Evolutionary conservation across 2,797 vertebrate genomes (phyloP).

Genomic region (Rhinichthys osculus): DNA sequence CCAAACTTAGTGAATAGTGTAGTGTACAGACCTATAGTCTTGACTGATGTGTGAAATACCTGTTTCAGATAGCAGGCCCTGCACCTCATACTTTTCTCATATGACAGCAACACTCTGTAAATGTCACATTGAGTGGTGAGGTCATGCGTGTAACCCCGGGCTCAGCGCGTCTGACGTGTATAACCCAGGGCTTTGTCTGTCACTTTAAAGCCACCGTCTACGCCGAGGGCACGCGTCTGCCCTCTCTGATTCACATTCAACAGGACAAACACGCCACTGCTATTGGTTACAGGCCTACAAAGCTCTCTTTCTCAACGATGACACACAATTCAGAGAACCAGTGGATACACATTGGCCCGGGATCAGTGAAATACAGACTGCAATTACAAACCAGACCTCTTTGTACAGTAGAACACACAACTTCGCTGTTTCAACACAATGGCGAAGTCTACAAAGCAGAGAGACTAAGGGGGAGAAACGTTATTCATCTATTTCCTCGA

Average conservation of each 20-base stretch:
- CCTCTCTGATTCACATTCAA: conserved; percentile 41
- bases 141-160: conserved; percentile 37
- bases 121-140: conserved; percentile 46
- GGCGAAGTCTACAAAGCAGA: not conserved
- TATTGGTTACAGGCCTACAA: conserved; percentile 45
- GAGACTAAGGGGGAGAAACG: not conserved
- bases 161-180: conserved; percentile 31
- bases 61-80: conserved; percentile 18
- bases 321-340: conserved; percentile 12
- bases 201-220: conserved; percentile 41
- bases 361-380: conserved; percentile 63
- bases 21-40: not conserved
- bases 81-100: conserved; percentile 28
- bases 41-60: conserved; percentile 4
- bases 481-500: conserved; percentile 15
- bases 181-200: conserved; percentile 50
- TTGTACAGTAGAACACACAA: conserved; percentile 1
- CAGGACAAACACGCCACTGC: conserved; percentile 7
- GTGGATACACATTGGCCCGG: conserved; percentile 47
- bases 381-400: conserved; percentile 43
- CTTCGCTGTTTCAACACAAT: not conserved
- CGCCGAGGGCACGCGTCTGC: conserved; percentile 48
- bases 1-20: not conserved
- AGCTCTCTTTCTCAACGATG: conserved; percentile 37
- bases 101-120: conserved; percentile 52